Evolutionary conservation across 2,797 vertebrate genomes (phyloP), one percentile per base, ranked within the genome.

Genomic region (Aldrovandia affinis): DNA sequence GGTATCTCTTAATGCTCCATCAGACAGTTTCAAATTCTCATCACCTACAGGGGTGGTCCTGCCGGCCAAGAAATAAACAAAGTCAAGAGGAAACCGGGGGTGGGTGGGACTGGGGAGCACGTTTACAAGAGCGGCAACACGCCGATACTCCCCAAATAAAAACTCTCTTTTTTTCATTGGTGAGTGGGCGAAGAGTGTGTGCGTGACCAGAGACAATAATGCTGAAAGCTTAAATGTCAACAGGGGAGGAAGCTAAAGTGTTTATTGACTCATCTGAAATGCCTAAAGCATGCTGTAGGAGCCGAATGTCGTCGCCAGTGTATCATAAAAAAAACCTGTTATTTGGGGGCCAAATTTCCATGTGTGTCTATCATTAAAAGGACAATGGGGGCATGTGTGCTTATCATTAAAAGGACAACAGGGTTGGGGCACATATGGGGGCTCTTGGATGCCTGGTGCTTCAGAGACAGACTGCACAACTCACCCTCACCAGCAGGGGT

Each of bases 291-390:
- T 14, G 88, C 81, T 68, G 61, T 47, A 52, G 63, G 28, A 50
- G 61, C 42, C 33, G 36, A 36, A 57, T 0, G 52, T 81, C 50
- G 4, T 42, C 57, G 36, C 63, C 33, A 82, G 47, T 47, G 85
- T 61, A 39, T 81, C 2, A 73, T 65, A 84, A 33, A 77, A 87
- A 77, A 78, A 22, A 18, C 42, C 30, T 81, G 79, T 54, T 14
- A 79, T 80, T 85, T 85, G 70, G 83, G 65, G 80, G 65, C 36
- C 57, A 12, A 22, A 87, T 82, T 81, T 70, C 30, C 15, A 82
- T 52, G 63, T 36, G 59, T 81, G 80, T 84, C 52, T 90, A 82
- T 92, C 87, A 90, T 91, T 91, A 92, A 20, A 85, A 78, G 77
- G 36, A 52, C 63, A 80, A 78, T 10, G 82, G 83, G 88, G n/a